Conservation (phyloP, 2,888 invertebrate genomes). For the Patella depressa region DNA sequence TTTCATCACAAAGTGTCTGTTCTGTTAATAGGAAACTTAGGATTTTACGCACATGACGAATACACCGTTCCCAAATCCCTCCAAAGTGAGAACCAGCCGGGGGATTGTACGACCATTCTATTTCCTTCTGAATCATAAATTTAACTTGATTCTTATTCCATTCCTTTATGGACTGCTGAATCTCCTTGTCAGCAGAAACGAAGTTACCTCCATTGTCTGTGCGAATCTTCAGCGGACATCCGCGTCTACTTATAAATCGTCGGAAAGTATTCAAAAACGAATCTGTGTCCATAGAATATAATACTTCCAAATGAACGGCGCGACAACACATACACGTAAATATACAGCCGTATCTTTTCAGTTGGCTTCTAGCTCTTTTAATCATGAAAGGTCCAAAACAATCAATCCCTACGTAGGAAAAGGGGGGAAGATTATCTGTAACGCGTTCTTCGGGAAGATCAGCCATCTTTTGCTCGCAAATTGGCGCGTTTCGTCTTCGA, state of each 20-base stretch:
- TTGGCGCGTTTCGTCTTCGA: background rate
- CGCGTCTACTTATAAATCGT: slow-evolving; percentile 27
- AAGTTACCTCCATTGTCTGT: slow-evolving; percentile 34
- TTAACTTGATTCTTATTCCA: slow-evolving; percentile 27
- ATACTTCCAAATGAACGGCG: slow-evolving; percentile 30
- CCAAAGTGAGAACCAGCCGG: slow-evolving; percentile 33
- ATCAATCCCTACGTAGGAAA: slow-evolving; percentile 28
- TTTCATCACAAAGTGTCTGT: slow-evolving; percentile 28
- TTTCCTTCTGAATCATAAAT: slow-evolving; percentile 25
- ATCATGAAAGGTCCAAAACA: slow-evolving; percentile 28
- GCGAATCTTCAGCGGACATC: slow-evolving; percentile 4
- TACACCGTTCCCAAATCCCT: slow-evolving; percentile 38
- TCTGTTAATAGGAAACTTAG: slow-evolving; percentile 20
- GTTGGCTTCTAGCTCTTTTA: slow-evolving; percentile 23
- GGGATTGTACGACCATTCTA: slow-evolving; percentile 35
- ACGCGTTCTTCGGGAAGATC: background rate
- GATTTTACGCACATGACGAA: slow-evolving; percentile 30
- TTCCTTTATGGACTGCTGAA: background rate
- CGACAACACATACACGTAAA: slow-evolving; percentile 29
- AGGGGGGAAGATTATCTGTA: slow-evolving; percentile 14
- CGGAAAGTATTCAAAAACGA: slow-evolving; percentile 24
- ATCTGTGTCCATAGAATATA: slow-evolving; percentile 23
- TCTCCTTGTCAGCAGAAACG: slow-evolving; percentile 9
- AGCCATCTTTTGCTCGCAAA: slow-evolving; percentile 1
- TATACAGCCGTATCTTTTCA: slow-evolving; percentile 32